phyloP scores from a whole-genome alignment of 1,140 invertebrate genomes.

The Mizuhopecten yessoensis region DNA sequence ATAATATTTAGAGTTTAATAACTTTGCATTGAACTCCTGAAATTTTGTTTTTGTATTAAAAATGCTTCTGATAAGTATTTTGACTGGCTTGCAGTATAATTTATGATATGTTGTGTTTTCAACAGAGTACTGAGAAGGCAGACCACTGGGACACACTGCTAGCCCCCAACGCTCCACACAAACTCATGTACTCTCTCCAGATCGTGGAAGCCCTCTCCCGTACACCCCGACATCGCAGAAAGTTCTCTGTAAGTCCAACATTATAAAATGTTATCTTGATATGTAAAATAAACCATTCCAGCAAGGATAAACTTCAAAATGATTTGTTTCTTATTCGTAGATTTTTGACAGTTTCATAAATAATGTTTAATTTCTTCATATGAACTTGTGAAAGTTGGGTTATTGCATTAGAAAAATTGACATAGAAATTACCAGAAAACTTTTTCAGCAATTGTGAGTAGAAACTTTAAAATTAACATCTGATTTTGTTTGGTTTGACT shows the following conservation, averaged over 20 bases:
- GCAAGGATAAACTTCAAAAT: too few relatives aligned
- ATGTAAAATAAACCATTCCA: background rate
- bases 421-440: background rate
- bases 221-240: conserved; percentile 82
- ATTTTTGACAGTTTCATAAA: too few relatives aligned
- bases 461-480: background rate
- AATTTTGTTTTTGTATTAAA: too few relatives aligned
- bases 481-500: conserved; percentile 9
- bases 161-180: conserved; percentile 94
- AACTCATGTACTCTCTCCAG: conserved; percentile 96
- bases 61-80: too few relatives aligned
- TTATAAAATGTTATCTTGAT: background rate
- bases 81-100: background rate
- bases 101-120: conserved; percentile 43
- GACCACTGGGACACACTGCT: conserved; percentile 88
- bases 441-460: too few relatives aligned
- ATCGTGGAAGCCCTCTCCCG: conserved; percentile 91
- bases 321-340: too few relatives aligned
- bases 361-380: too few relatives aligned
- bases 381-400: too few relatives aligned
- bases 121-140: conserved; percentile 55
- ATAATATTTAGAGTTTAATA: too few relatives aligned
- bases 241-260: conserved; percentile 77
- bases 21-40: too few relatives aligned
- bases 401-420: too few relatives aligned